phyloP scores from a whole-genome alignment of 2,113 vertebrate genomes.

The Anguilla rostrata region DNA sequence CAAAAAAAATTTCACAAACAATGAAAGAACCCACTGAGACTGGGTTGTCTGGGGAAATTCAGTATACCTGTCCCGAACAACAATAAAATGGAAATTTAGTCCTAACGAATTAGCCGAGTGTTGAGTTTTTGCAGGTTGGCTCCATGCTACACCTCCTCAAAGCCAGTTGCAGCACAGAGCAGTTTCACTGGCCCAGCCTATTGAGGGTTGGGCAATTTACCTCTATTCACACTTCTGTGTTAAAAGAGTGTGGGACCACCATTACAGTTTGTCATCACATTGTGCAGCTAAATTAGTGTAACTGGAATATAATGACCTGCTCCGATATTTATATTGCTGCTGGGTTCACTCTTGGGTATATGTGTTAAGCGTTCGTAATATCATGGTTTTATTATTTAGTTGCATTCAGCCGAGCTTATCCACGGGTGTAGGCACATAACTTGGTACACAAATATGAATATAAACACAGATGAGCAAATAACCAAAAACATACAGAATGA shows the following conservation, averaged over 20 bases:
- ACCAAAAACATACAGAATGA: neutral
- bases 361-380: neutral
- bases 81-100: neutral
- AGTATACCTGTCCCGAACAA: neutral
- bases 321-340: neutral
- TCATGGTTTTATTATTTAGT: neutral
- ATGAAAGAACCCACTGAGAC: neutral
- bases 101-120: neutral
- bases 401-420: neutral
- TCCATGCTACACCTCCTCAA: neutral
- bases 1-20: neutral
- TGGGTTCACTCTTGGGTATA: slow-evolving; percentile 3
- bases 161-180: neutral
- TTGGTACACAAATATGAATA: neutral
- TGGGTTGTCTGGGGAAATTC: neutral
- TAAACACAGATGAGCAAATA: slow-evolving; percentile 2
- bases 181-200: neutral
- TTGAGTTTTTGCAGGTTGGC: no score
- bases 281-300: neutral
- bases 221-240: neutral
- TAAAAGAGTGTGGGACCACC: neutral
- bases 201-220: neutral
- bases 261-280: neutral
- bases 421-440: neutral
- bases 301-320: neutral